Evolutionary conservation across 2,113 vertebrate species (phyloP).

Genomic region (Tyto alba): DNA sequence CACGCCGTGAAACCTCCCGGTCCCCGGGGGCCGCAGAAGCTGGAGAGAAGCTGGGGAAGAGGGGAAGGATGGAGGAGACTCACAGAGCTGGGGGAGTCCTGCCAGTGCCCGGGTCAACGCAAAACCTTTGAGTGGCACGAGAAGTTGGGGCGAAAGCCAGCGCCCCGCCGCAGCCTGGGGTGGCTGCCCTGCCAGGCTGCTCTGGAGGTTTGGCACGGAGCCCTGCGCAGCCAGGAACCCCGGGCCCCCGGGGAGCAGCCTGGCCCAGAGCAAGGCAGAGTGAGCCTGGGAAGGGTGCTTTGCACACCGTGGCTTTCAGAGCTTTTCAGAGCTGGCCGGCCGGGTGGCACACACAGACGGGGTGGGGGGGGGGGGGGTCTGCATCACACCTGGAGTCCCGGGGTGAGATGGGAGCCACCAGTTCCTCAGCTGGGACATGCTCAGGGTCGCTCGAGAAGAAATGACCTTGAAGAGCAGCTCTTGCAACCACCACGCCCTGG

Average conservation of each 20-base stretch:
- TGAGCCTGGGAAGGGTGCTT: neutral
- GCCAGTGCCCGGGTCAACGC: neutral
- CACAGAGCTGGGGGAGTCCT: neutral
- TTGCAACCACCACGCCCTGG: neutral
- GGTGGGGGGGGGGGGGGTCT: too few relatives aligned
- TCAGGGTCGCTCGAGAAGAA: neutral
- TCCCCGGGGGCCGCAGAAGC: neutral
- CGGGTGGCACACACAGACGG: neutral
- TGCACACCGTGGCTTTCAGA: neutral
- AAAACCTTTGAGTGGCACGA: neutral
- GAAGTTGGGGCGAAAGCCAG: neutral
- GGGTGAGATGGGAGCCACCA: neutral
- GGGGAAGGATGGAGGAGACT: neutral
- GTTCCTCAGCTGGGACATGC: neutral
- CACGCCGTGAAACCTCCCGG: fast-evolving
- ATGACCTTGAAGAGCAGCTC: neutral
- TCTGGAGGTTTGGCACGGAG: neutral
- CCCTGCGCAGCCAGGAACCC: neutral
- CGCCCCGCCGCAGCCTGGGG: fast-evolving
- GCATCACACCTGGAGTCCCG: neutral
- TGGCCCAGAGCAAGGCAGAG: neutral
- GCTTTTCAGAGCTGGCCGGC: fast-evolving
- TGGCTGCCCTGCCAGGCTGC: neutral
- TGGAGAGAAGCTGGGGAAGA: neutral
- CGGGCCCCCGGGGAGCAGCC: neutral